Conservation (phyloP, 1,140 invertebrate species). For the Andrena cerasifolii region DNA sequence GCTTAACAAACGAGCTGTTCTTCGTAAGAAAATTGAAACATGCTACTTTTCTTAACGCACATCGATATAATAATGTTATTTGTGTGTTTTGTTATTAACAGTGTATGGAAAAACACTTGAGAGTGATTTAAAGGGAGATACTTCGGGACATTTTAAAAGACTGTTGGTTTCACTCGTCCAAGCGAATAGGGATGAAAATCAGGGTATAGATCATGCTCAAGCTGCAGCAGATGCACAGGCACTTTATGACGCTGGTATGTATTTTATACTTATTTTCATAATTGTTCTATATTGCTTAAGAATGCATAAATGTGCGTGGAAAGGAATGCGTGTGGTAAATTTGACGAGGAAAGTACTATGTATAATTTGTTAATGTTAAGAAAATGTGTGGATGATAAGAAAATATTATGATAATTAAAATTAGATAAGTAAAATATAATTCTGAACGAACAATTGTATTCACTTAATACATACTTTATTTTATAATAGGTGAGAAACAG, state of each 20-base stretch:
- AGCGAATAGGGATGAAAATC: conserved; percentile 92
- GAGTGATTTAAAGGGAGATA: conserved; percentile 94
- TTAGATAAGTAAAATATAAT: neutral
- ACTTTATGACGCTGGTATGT: conserved; percentile 84
- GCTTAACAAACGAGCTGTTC: too few species aligned
- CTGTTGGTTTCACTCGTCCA: conserved; percentile 92
- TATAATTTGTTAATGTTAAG: neutral
- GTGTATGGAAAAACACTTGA: conserved; percentile 94
- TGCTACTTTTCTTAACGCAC: neutral
- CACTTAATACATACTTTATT: conserved; percentile 24
- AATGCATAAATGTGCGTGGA: too few species aligned
- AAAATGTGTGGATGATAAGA: neutral
- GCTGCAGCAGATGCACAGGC: conserved; percentile 84
- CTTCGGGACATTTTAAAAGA: conserved; percentile 96
- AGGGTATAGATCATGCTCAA: conserved; percentile 82
- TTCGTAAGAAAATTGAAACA: too few species aligned
- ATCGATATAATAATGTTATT: conserved; percentile 4
- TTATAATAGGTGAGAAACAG: conserved; percentile 83
- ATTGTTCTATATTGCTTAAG: too few species aligned
- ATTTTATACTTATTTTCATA: neutral
- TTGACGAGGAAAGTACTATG: too few species aligned
- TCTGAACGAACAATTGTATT: too few species aligned
- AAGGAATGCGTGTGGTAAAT: too few species aligned
- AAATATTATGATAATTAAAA: too few species aligned
- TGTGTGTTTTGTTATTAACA: conserved; percentile 76